Conservation (phyloP, 2,888 invertebrate genomes). For the Melanophora roralis region DNA sequence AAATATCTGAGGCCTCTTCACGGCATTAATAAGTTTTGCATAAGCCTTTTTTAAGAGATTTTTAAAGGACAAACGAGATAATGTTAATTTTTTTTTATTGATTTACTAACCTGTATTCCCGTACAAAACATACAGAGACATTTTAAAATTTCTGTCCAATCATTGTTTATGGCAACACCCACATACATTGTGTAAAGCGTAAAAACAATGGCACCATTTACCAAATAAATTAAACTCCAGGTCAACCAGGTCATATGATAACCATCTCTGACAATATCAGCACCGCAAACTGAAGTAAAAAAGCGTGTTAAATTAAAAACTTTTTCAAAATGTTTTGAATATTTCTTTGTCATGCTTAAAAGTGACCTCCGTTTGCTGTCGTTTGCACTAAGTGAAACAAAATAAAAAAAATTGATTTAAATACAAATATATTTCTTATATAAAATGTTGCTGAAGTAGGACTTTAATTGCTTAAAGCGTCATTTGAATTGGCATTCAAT, state of each 20-base stretch:
- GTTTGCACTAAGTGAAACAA: too few species aligned
- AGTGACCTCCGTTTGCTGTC: too few species aligned
- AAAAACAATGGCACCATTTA: neutral
- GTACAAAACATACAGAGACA: neutral
- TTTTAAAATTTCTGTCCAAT: neutral
- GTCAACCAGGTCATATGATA: neutral
- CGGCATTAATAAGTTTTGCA: neutral
- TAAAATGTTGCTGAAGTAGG: too few species aligned
- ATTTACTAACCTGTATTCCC: neutral
- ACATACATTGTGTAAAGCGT: neutral
- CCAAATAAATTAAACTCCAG: neutral
- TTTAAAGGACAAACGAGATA: neutral
- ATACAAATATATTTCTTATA: too few species aligned
- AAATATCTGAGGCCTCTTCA: neutral
- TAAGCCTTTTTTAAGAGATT: neutral
- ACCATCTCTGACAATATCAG: neutral
- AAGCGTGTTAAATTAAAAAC: neutral
- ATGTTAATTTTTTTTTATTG: neutral
- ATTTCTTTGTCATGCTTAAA: neutral
- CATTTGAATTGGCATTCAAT: too few species aligned
- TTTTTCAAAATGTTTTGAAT: neutral
- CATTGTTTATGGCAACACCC: neutral
- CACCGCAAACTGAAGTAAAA: neutral
- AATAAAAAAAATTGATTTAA: too few species aligned
- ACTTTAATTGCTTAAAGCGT: too few species aligned